phyloP scores from a whole-genome alignment of 1,140 invertebrate genomes.

The Drosophila guanche region DNA sequence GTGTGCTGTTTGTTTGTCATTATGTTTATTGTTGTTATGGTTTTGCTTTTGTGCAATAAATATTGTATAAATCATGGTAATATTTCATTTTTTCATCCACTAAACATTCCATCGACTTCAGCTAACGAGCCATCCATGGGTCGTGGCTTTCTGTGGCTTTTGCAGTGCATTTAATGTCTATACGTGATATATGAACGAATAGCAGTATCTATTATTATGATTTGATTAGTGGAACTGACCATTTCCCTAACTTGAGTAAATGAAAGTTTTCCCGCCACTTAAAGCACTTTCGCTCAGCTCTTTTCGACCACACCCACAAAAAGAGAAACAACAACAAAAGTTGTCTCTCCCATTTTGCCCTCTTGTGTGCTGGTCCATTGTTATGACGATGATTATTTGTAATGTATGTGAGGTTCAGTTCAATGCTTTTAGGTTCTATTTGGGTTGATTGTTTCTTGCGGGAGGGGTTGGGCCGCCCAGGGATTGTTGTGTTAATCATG shows the following conservation, averaged over 20 bases:
- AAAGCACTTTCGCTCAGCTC: slow-evolving; percentile 43
- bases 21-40: slow-evolving; percentile 75
- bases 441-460: slow-evolving; percentile 38
- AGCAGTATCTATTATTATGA: background rate
- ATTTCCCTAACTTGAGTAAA: slow-evolving; percentile 2
- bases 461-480: background rate
- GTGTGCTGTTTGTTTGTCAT: slow-evolving; percentile 48
- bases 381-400: slow-evolving; percentile 79
- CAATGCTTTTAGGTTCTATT: slow-evolving; percentile 67
- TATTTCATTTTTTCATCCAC: slow-evolving; percentile 60
- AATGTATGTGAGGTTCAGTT: slow-evolving; percentile 54
- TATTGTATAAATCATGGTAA: slow-evolving; percentile 71
- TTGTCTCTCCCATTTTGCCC: slow-evolving; percentile 16
- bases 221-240: background rate
- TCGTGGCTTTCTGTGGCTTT: slow-evolving; percentile 18
- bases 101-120: slow-evolving; percentile 37
- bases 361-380: slow-evolving; percentile 49
- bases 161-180: slow-evolving; percentile 25
- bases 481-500: slow-evolving; percentile 76
- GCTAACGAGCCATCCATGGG: slow-evolving; percentile 33
- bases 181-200: slow-evolving; percentile 29
- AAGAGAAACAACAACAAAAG: slow-evolving; percentile 48
- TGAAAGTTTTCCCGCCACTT: slow-evolving; percentile 27
- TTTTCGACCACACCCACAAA: slow-evolving; percentile 53
- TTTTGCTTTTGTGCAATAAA: slow-evolving; percentile 64